Evolutionary conservation across 2,888 invertebrate genomes (phyloP).

Genomic region (Xestobium rufovillosum): DNA sequence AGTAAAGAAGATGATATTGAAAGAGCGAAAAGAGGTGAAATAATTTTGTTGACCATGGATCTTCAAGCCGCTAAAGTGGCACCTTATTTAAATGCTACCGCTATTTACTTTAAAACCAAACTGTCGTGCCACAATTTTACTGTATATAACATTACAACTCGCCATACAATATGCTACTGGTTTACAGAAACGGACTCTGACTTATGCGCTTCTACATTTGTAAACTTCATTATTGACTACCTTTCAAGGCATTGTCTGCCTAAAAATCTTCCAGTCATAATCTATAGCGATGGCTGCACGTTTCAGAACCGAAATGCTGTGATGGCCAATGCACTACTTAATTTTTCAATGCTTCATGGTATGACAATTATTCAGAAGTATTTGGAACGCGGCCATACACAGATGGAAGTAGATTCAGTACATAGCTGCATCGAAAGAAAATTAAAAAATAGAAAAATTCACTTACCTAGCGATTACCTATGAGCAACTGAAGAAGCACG

Average conservation of each 20-base stretch:
- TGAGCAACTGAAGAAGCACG: slow-evolving; percentile 8
- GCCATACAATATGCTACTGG: too few relatives aligned
- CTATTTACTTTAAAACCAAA: too few relatives aligned
- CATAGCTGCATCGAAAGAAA: slow-evolving; percentile 13
- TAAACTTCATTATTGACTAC: too few relatives aligned
- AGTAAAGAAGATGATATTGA: neutral
- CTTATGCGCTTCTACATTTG: too few relatives aligned
- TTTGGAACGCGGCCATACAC: slow-evolving; percentile 16
- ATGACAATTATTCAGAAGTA: slow-evolving; percentile 16
- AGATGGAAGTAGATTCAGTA: slow-evolving; percentile 16
- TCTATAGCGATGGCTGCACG: too few relatives aligned
- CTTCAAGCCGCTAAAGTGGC: neutral
- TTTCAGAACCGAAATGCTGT: slow-evolving; percentile 15
- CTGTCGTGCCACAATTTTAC: too few relatives aligned
- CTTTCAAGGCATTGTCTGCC: too few relatives aligned
- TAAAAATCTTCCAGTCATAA: too few relatives aligned
- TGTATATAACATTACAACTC: too few relatives aligned
- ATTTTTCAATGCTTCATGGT: slow-evolving; percentile 8
- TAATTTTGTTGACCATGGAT: neutral
- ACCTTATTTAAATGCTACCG: neutral
- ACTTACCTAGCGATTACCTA: slow-evolving; percentile 11
- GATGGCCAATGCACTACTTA: slow-evolving; percentile 16
- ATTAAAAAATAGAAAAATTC: slow-evolving; percentile 9
- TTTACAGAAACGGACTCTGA: too few relatives aligned
- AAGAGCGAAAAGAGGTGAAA: neutral